These are phyloP conservation scores for Bradysia coprophila DNA, from an alignment of 1,140 invertebrate genomes.

Conservation along the genomic window DNA sequence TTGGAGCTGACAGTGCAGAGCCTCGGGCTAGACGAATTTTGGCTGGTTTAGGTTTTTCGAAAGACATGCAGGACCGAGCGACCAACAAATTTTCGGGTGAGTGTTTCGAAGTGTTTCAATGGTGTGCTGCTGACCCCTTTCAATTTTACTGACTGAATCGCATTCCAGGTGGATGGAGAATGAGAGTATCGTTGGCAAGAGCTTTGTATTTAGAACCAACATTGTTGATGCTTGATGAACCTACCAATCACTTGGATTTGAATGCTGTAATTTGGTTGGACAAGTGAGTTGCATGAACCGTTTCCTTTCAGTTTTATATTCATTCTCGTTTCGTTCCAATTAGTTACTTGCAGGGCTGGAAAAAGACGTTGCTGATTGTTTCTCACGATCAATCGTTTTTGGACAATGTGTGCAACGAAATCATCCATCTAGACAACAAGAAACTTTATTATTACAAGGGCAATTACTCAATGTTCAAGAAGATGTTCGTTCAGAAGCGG, in stretches of 20 bases:
- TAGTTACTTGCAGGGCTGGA: slow-evolving; percentile 91
- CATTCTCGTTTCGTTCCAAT: not conserved
- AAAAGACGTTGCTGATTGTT: slow-evolving; percentile 92
- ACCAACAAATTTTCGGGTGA: slow-evolving; percentile 96
- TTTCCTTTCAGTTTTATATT: slow-evolving; percentile 2
- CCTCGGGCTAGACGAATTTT: slow-evolving; percentile 85
- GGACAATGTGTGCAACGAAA: slow-evolving; percentile 97
- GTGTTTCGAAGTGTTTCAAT: no score
- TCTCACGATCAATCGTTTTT: slow-evolving; percentile 99
- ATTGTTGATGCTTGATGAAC: slow-evolving; percentile 89
- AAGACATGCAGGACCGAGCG: slow-evolving; percentile 82
- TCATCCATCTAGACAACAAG: slow-evolving; percentile 89
- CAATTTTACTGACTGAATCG: no score
- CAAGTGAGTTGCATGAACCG: slow-evolving; percentile 45
- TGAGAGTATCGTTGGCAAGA: slow-evolving; percentile 90
- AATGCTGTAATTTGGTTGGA: slow-evolving; percentile 99
- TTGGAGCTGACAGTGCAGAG: slow-evolving; percentile 93
- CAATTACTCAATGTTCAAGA: slow-evolving; percentile 98
- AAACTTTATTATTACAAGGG: slow-evolving; percentile 96
- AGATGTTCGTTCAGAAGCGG: slow-evolving; percentile 92
- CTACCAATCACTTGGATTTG: slow-evolving; percentile 84
- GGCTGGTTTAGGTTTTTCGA: slow-evolving; percentile 90
- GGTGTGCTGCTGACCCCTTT: no score
- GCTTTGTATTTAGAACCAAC: slow-evolving; percentile 87
- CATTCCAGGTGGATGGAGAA: slow-evolving; percentile 96